Percentiles rank a stretch among this genome's conserved stretches.
Conservation (phyloP, 2,888 invertebrate genomes). For the Cephus spinipes region DNA sequence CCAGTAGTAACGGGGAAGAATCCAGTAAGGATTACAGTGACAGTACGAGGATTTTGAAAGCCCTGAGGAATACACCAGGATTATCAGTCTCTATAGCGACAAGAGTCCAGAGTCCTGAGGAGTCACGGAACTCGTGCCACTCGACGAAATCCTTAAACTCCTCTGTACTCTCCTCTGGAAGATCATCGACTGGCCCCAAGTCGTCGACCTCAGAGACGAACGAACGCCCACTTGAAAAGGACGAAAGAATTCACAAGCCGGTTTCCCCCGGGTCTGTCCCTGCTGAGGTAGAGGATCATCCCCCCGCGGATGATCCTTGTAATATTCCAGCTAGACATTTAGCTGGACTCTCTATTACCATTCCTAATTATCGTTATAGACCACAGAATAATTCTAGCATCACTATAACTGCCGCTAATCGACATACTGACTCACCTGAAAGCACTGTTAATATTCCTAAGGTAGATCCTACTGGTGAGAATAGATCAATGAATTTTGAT, state of each 20-base stretch:
- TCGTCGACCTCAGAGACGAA: background rate
- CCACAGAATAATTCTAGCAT: constrained; percentile 24
- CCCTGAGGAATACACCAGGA: constrained; percentile 57
- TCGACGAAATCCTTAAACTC: constrained; percentile 34
- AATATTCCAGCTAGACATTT: constrained; percentile 29
- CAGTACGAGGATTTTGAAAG: constrained; percentile 56
- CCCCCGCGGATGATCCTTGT: constrained; percentile 1
- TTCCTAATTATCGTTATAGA: constrained; percentile 46
- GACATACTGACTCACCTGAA: constrained; percentile 51
- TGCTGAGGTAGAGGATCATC: background rate
- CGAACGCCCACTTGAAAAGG: background rate
- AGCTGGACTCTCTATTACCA: constrained; percentile 47
- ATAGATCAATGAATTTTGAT: constrained; percentile 21
- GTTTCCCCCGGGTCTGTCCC: background rate
- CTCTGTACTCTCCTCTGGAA: background rate
- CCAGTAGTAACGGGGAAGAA: background rate
- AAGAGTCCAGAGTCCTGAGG: constrained; percentile 39
- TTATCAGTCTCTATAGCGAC: constrained; percentile 56
- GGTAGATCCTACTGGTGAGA: constrained; percentile 17
- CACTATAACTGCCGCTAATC: constrained; percentile 29
- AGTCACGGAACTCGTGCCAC: constrained; percentile 33
- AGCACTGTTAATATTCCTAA: constrained; percentile 49
- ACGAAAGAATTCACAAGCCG: background rate
- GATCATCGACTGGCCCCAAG: background rate
- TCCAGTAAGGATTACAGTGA: constrained; percentile 31